Base-by-base conservation (phyloP, 2,888 invertebrate species). In the Pherbina coryleti region DNA sequence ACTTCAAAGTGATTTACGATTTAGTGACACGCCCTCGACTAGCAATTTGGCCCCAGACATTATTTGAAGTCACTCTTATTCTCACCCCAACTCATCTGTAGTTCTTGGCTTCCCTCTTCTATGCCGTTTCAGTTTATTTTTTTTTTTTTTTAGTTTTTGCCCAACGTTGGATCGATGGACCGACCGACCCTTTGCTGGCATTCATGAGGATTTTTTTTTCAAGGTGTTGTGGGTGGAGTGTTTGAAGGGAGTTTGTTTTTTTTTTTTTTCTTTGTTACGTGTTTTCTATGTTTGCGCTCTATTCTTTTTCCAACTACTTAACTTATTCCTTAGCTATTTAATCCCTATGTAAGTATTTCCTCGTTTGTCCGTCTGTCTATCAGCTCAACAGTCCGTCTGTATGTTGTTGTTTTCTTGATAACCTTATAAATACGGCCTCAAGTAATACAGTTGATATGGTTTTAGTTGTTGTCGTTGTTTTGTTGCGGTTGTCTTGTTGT, bases 1-100 rank as follows among this genome's bases (percentile, higher is more conserved):
- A 88, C 89, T 88, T 88, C 88, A 88, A 88, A 87, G 87, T 88
- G 88, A 88, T 88, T 88, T 89, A 88, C 88, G 89, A 87, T 88
- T 85, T 82, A 83, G 81, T 79, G 88, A 84, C 86, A 89, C 88
- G 89, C 88, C 88, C 83, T 87, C 84, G 85, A 86, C 88, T 86
- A 87, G 85, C 88, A 86, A 87, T 85, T 87, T 70, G 64, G 70
- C 78, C 76, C 69, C 78, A 64, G 64, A 64, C 64, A 28, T 28
- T 31, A 31, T 64, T 64, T 64, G 28, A 64, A 64, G 64, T 64
- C 64, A n/a, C 7, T 25, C 31, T 25, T 31, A 9, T 28, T 34
- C 17, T 11, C 64, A 14, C 64, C 31, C 34, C 28, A 31, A 31
- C 64, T 17, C 34, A n/a, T 34, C 17, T 64, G 31, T 31, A 11